phyloP scores from a whole-genome alignment of 2,113 vertebrate genomes.

The Mustelus asterias region DNA sequence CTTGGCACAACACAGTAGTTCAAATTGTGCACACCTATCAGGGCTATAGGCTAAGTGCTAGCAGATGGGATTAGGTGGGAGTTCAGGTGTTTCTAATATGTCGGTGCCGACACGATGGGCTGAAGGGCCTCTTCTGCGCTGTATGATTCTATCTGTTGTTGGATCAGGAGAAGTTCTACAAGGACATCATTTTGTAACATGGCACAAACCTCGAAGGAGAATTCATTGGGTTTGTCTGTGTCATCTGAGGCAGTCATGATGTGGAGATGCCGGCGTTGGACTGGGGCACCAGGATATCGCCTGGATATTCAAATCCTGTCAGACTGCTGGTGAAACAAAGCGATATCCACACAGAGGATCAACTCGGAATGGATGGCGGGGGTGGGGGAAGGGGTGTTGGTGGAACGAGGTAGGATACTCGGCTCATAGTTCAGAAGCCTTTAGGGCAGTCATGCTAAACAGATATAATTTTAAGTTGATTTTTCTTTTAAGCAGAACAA shows the following conservation, averaged over 20 bases:
- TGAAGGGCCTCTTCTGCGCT: no score
- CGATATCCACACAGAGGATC: not conserved
- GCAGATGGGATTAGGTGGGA: no score
- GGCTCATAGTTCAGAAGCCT: not conserved
- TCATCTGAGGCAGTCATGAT: no score
- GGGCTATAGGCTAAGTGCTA: no score
- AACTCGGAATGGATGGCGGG: not conserved
- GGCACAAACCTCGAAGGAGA: not conserved
- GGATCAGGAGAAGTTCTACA: not conserved
- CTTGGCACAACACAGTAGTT: not conserved
- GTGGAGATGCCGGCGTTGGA: no score
- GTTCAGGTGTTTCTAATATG: no score
- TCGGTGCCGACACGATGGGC: no score
- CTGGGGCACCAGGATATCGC: not conserved
- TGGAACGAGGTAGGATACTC: not conserved
- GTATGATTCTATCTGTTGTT: not conserved
- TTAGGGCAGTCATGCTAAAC: not conserved
- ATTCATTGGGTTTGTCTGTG: not conserved
- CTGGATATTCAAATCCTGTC: not conserved
- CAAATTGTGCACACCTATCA: not conserved
- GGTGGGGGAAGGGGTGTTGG: not conserved
- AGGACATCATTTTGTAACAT: not conserved
- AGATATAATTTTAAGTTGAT: not conserved
- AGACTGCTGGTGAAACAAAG: not conserved
- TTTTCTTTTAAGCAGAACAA: not conserved